phyloP scores from a whole-genome alignment of 2,888 invertebrate species.

The Drosophila rubida region DNA sequence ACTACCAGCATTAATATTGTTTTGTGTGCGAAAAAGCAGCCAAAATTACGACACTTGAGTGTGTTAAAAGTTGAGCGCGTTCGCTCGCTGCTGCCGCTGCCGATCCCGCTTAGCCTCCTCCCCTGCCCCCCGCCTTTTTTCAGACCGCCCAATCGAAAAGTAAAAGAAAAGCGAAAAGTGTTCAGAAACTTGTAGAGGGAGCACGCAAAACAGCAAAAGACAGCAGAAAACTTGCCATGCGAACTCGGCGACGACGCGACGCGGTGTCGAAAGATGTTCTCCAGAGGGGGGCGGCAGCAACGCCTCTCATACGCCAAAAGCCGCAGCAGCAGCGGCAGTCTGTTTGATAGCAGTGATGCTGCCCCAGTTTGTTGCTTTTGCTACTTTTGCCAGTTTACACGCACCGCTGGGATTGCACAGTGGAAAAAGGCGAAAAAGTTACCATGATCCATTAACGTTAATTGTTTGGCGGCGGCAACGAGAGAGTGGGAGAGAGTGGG shows the following conservation, averaged over 20 bases:
- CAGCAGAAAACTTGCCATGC: slow-evolving; percentile 73
- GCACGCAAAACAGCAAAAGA: slow-evolving; percentile 80
- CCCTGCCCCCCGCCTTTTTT: slow-evolving; percentile 11
- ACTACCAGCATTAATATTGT: slow-evolving; percentile 81
- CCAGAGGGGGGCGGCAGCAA: slow-evolving; percentile 5
- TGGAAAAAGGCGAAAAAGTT: slow-evolving; percentile 80
- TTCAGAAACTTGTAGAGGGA: slow-evolving; percentile 61
- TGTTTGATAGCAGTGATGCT: slow-evolving; percentile 35
- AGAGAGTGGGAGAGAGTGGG: background rate
- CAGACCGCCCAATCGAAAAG: slow-evolving; percentile 69
- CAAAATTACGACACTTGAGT: slow-evolving; percentile 83
- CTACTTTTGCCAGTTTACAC: slow-evolving; percentile 81
- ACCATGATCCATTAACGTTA: slow-evolving; percentile 82
- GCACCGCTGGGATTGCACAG: slow-evolving; percentile 80
- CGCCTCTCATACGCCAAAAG: slow-evolving; percentile 40
- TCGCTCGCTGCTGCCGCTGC: slow-evolving; percentile 4
- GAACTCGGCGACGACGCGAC: slow-evolving; percentile 51
- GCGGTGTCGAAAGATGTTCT: slow-evolving; percentile 69
- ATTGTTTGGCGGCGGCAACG: slow-evolving; percentile 75
- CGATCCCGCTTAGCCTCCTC: background rate
- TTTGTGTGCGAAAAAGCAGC: slow-evolving; percentile 81
- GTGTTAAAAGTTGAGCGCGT: slow-evolving; percentile 80
- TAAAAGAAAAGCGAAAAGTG: slow-evolving; percentile 71
- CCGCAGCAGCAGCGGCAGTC: slow-evolving; percentile 25
- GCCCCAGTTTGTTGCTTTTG: slow-evolving; percentile 67